Percentiles rank a stretch among this genome's conserved stretches.
phyloP scores from a whole-genome alignment of 1,140 invertebrate species.

The Lanistes nyassanus region DNA sequence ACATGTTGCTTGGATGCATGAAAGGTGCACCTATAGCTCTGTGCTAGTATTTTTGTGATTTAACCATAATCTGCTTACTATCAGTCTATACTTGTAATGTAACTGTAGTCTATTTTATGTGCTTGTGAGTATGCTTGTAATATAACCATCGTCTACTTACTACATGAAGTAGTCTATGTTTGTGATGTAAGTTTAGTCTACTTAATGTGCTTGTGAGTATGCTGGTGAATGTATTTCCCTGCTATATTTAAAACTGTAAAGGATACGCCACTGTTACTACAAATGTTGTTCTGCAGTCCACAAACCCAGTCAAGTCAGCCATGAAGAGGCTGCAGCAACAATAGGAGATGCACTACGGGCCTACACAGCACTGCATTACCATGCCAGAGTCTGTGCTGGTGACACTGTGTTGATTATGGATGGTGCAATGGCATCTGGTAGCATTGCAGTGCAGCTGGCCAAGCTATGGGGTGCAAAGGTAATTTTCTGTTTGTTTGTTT shows the following conservation, averaged over 20 bases:
- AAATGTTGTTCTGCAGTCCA: constrained; percentile 60
- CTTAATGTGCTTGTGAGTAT: not conserved
- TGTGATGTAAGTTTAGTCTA: no score
- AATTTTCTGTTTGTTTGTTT: not conserved
- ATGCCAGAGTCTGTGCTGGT: constrained; percentile 66
- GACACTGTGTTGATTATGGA: constrained; percentile 69
- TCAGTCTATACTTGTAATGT: no score
- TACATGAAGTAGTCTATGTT: no score
- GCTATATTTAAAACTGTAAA: no score
- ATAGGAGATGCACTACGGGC: constrained; percentile 69
- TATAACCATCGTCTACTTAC: no score
- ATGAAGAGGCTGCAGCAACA: constrained; percentile 67
- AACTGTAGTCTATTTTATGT: no score
- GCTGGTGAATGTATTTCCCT: constrained; percentile 4
- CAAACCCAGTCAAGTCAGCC: constrained; percentile 66
- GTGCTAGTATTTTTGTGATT: no score
- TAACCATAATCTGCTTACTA: no score
- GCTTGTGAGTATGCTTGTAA: no score
- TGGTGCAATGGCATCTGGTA: constrained; percentile 68
- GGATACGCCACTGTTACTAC: no score
- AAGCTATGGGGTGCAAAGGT: constrained; percentile 69
- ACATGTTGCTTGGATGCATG: no score
- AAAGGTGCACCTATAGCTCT: no score
- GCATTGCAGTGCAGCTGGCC: constrained; percentile 67
- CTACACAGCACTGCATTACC: constrained; percentile 69